Percentiles rank a stretch among this genome's conserved stretches.
Conservation (phyloP, 2,797 vertebrate species). For the Sardinella longiceps region DNA sequence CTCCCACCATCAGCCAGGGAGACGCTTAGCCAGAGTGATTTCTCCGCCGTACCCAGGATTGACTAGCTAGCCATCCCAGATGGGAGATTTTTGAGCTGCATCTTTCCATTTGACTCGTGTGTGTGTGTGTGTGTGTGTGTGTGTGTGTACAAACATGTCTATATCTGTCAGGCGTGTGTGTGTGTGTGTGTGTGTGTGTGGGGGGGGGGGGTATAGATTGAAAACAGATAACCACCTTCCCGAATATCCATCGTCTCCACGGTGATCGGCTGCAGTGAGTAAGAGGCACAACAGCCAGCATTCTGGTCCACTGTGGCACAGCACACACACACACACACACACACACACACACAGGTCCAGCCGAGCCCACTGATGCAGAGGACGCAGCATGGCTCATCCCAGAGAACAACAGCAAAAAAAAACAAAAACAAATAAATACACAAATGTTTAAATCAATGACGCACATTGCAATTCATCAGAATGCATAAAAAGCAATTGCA, state of each 20-base stretch:
- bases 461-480: background rate
- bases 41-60: background rate
- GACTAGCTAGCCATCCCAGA: background rate
- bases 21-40: background rate
- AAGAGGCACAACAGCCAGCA: background rate
- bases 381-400: background rate
- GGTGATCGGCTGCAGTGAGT: background rate
- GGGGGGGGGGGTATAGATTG: background rate
- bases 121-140: background rate
- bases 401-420: background rate
- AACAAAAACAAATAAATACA: background rate
- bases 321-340: background rate
- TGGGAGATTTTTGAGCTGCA: background rate
- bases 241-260: background rate
- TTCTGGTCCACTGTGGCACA: background rate
- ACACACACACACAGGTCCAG: background rate
- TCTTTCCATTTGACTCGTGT: background rate
- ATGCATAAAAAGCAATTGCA: background rate
- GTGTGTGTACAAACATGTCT: background rate
- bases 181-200: conserved; percentile 8
- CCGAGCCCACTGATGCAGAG: background rate
- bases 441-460: background rate
- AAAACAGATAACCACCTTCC: background rate
- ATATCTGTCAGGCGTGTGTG: background rate
- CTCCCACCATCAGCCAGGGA: background rate